Base-by-base conservation (phyloP, 2,888 invertebrate genomes). In the Druceiella hillmani region DNA sequence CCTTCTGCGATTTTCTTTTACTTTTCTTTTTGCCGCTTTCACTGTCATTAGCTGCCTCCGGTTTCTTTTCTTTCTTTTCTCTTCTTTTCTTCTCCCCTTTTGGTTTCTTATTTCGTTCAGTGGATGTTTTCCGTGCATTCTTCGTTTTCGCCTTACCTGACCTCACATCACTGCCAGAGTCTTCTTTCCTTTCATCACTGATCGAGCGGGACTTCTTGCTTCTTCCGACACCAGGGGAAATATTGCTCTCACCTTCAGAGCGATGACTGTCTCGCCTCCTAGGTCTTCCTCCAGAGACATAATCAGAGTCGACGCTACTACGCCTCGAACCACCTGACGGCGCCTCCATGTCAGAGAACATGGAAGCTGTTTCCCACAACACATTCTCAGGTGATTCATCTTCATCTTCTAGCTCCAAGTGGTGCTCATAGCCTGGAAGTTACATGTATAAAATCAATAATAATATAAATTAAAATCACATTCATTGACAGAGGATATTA, bases 351-450 rank as follows among this genome's bases (percentile, higher is more conserved):
- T n/a, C n/a, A n/a, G n/a, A n/a, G n/a, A n/a, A n/a, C n/a, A n/a
- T n/a, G n/a, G n/a, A n/a, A n/a, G n/a, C n/a, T n/a, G n/a, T n/a
- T n/a, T n/a, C n/a, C n/a, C n/a, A n/a, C n/a, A n/a, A n/a, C n/a
- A n/a, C n/a, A n/a, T n/a, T n/a, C n/a, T n/a, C n/a, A n/a, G n/a
- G n/a, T n/a, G n/a, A n/a, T 4, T 37, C 37, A 9, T 64, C 66
- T 4, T 43, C 43, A 42, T 48, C 42, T 6, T 61, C 64, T 3
- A 59, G 49, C 45, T 66, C 66, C 20, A 71, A 60, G 31, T 66
- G 56, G 43, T 71, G 69, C 50, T 72, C 72, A 40, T 72, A 72
- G 40, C 72, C 72, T 72, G 54, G 38, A 37, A 39, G n/a, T n/a
- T n/a, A n/a, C n/a, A n/a, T n/a, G n/a, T n/a, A n/a, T n/a, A n/a